Percentiles rank a stretch among this genome's conserved stretches.
Conservation (phyloP, 2,113 vertebrate genomes). For the Hippocampus zosterae region DNA sequence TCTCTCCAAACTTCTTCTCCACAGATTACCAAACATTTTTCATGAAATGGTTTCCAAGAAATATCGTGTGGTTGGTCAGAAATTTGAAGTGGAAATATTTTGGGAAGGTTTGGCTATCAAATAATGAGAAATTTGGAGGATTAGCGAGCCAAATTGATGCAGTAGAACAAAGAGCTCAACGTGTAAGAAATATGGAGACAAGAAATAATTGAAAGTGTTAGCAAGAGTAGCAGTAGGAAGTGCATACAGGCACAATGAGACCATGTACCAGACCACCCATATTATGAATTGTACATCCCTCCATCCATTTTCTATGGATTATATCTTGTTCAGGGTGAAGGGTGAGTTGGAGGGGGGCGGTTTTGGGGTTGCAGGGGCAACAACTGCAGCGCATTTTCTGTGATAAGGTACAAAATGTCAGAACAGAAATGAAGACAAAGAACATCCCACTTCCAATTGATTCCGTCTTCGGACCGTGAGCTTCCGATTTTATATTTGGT, state of each 20-base stretch:
- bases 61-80: too few relatives aligned
- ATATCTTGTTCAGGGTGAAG: neutral
- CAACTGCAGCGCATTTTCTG: neutral
- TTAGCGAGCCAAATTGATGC: neutral
- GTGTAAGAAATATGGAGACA: neutral
- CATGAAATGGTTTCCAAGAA: too few relatives aligned
- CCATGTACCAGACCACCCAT: neutral
- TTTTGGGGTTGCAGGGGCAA: neutral
- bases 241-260: neutral
- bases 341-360: neutral
- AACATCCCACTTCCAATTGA: neutral
- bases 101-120: too few relatives aligned
- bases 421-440: neutral
- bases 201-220: neutral
- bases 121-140: neutral
- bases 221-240: neutral
- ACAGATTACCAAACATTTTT: too few relatives aligned
- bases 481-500: conserved; percentile 9
- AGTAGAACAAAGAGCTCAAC: neutral
- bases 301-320: neutral
- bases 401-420: conserved; percentile 2
- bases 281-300: neutral
- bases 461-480: neutral
- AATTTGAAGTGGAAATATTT: too few relatives aligned
- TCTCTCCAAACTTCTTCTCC: too few relatives aligned